Evolutionary conservation across 1,140 invertebrate genomes (phyloP), one percentile per base, ranked within the genome.

Genomic region (Dreissena rostriformis): DNA sequence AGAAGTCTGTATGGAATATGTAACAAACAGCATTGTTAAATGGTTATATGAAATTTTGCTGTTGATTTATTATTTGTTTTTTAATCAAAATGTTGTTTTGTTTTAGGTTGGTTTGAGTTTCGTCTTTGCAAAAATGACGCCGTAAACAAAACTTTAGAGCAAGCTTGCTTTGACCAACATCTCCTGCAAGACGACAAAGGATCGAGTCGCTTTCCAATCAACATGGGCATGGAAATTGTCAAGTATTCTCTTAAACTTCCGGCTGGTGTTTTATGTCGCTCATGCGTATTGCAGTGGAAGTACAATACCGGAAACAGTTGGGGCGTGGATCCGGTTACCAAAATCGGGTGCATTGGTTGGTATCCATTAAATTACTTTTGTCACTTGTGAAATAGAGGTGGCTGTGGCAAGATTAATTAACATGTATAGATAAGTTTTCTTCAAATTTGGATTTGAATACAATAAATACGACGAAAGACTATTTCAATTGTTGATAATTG

Each of bases 231-330:
- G 57, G 66, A 68, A 19, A 39, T 67, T 39, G 65, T 85, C 15
- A 26, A 68, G 49, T 73, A 81, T 49, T 61, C 1, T 15, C 49
- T 87, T 15, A 52, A 84, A 28, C 93, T 98, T 57, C 98, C 98
- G 0, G 93, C 96, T 0, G 97, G 96, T 87, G 89, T 98, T 0
- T 97, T 96, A 0, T 98, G 97, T 88, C 95, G 96, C 0, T 96
- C 97, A 82, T 98, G 97, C 89, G 96, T 98, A 0, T 90, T 98
- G 0, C 97, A 97, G 90, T 98, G 97, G 97, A 97, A 96, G 72
- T 98, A 98, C 91, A 96, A 96, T 55, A 81, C 86, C 61, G 86
- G 86, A 52, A 93, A 90, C 80, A 86, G 85, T 28, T 90, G 87
- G 87, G 87, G 87, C 14, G 70, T 24, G 0, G 84, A 87, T 70